Evolutionary conservation across 2,888 invertebrate species (phyloP), one percentile per base, ranked within the genome.

Genomic region (Ophion costatus): DNA sequence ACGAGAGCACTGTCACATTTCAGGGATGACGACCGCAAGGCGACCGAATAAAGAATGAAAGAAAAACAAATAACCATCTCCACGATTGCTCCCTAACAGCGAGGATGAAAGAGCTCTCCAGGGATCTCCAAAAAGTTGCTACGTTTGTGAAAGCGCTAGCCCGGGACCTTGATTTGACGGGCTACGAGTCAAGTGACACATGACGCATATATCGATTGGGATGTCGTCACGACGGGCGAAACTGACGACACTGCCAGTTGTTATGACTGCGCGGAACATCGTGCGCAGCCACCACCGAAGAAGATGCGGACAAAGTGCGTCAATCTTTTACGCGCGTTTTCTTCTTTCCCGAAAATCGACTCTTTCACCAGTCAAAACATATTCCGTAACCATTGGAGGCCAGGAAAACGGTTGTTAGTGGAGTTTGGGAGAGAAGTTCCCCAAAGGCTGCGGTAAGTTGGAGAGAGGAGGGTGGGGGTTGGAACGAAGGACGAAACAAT

Each of bases 401-500:
- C 51, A 45, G 51, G 22, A 51, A 69, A 69, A 51, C 38, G 45
- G 14, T 69, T 45, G 17, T 22, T 24, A 11, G 24, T n/a, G 24
- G 7, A 69, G 51, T 24, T 24, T 69, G 45, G 1, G 24, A 17
- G 17, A 14, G 45, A 69, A 69, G 69, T 69, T 69, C 24, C 24
- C 24, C n/a, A 45, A 73, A 61, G 61, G 20, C 38, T 61, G 59
- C 57, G 20, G 73, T 74, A 74, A 74, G 61, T 22, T 61, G 24
- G 61, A 61, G 42, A 73, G 42, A 10, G 45, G 24, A 3, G 29
- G 4, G 2, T 2, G 4, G 22, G 38, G 29, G 59, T 42, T 56
- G 33, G 57, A 73, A 80, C 70, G 29, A 57, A 33, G 51, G 74
- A 57, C 45, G 14, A 77, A 69, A 45, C 67, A 67, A 81, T 75